Percentiles rank a stretch among this genome's conserved stretches.
Evolutionary conservation across 2,113 vertebrate genomes (phyloP).

Genomic region (Taxidea taxus): DNA sequence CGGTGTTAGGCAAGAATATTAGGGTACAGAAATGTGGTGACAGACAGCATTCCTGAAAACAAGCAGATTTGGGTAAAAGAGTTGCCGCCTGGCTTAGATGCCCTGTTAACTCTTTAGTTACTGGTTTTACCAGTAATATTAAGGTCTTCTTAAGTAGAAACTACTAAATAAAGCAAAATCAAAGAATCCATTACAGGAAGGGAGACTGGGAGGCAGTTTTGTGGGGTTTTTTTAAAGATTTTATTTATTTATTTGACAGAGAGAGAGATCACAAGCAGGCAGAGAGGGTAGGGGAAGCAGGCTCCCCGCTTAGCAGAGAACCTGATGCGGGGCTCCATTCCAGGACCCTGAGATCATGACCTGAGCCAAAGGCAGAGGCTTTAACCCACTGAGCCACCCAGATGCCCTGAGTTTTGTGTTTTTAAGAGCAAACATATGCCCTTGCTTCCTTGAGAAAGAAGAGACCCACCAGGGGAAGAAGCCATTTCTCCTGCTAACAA

Average conservation of each 20-base stretch:
- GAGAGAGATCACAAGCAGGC: too few relatives aligned
- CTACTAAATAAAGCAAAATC: neutral
- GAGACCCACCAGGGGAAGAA: neutral
- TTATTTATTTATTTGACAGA: too few relatives aligned
- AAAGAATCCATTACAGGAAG: neutral
- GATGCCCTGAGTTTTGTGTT: neutral
- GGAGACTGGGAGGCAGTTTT: neutral
- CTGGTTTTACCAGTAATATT: neutral
- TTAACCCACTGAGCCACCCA: too few relatives aligned
- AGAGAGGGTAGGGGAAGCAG: too few relatives aligned
- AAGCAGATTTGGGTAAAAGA: neutral
- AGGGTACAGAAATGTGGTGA: neutral
- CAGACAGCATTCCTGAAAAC: neutral
- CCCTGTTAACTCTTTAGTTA: neutral
- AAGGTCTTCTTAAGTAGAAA: neutral
- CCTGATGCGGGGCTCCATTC: too few relatives aligned
- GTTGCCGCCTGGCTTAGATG: neutral
- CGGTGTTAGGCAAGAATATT: neutral
- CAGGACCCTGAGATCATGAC: too few relatives aligned
- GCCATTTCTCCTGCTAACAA: neutral
- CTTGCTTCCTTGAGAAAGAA: neutral
- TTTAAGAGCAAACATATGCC: conserved; percentile 16
- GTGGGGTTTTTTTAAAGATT: too few relatives aligned
- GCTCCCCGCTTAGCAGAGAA: too few relatives aligned
- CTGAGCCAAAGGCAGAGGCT: too few relatives aligned